phyloP scores from a whole-genome alignment of 2,888 invertebrate genomes.

The Cerastis rubricosa region DNA sequence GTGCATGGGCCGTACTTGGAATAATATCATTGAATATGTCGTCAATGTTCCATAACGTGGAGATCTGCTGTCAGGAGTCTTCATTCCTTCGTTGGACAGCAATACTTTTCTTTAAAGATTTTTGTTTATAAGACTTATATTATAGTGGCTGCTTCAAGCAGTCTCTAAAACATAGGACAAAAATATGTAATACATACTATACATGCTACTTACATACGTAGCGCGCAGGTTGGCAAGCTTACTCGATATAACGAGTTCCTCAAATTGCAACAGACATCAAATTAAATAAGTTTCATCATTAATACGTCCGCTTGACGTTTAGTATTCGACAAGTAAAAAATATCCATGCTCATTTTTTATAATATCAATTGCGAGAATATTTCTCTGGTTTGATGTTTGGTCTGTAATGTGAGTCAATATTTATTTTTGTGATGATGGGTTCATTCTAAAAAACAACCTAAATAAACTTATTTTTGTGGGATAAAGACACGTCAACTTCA shows the following conservation, averaged over 20 bases:
- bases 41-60: background rate
- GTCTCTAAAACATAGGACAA: background rate
- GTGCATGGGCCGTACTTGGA: background rate
- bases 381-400: constrained; percentile 25
- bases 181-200: too few species aligned
- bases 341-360: constrained; percentile 33
- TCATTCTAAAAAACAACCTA: constrained; percentile 73
- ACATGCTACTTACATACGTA: too few species aligned
- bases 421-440: constrained; percentile 73
- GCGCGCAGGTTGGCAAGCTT: background rate
- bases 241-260: constrained; percentile 24
- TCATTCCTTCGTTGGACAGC: background rate
- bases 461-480: constrained; percentile 37
- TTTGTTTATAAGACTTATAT: background rate
- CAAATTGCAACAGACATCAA: constrained; percentile 27
- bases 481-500: constrained; percentile 55
- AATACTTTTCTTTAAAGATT: background rate
- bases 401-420: constrained; percentile 64
- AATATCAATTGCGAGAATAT: constrained; percentile 36
- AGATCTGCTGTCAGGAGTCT: background rate
- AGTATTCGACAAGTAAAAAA: constrained; percentile 28
- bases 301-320: constrained; percentile 41
- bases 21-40: background rate
- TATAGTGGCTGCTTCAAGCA: background rate
- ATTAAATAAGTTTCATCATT: constrained; percentile 31